Conservation (phyloP, 2,113 vertebrate genomes). For the Microcebus griseorufus region DNA sequence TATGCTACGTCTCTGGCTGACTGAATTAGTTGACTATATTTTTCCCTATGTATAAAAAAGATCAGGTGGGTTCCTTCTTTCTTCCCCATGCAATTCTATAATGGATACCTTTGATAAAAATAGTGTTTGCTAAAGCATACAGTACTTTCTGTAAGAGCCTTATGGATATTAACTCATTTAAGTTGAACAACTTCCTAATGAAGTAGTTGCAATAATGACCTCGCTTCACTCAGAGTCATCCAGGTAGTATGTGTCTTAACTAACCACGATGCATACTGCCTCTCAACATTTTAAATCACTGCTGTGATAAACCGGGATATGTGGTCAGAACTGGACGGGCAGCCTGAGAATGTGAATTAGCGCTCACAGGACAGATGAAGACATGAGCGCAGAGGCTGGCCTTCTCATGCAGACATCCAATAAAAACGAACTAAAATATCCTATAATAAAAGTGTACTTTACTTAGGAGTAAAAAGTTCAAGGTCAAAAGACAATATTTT, state of each 20-base stretch:
- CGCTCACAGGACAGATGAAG: not conserved
- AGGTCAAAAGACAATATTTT: constrained; percentile 22
- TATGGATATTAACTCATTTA: not conserved
- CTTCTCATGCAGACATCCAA: constrained; percentile 38
- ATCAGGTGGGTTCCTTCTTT: not conserved
- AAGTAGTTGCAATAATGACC: not conserved
- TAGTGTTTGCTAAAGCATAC: not conserved
- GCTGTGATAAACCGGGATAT: not conserved
- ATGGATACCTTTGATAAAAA: not conserved
- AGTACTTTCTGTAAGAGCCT: not conserved
- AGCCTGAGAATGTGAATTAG: not conserved
- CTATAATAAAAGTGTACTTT: not conserved
- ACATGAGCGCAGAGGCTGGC: not conserved
- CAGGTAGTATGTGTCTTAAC: not conserved
- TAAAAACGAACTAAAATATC: constrained; percentile 14
- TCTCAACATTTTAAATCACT: not conserved
- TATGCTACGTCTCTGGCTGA: not conserved
- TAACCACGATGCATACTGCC: not conserved
- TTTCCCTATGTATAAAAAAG: not conserved
- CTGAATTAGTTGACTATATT: not conserved
- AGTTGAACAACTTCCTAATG: not conserved
- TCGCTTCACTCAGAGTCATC: not conserved
- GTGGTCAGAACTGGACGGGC: not conserved
- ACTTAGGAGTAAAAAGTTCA: constrained; percentile 15
- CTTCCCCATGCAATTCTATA: not conserved